phyloP scores from a whole-genome alignment of 2,113 vertebrate genomes.

The Eulemur rufifrons region DNA sequence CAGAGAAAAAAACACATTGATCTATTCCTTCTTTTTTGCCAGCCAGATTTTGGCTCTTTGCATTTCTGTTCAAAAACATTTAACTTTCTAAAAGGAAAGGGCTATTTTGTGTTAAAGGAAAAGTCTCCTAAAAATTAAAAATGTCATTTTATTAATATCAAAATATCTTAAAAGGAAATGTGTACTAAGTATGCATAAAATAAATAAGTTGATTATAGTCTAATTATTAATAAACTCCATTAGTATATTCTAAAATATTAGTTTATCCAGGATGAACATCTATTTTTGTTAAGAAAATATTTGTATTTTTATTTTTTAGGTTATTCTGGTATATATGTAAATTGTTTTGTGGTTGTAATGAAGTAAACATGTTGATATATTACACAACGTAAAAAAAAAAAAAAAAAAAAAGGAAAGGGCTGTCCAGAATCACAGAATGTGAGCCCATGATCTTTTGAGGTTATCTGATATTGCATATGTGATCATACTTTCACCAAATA shows the following conservation, averaged over 20 bases:
- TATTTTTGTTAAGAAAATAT: neutral
- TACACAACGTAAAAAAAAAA: neutral
- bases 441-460: neutral
- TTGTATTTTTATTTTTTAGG: neutral
- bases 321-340: neutral
- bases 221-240: neutral
- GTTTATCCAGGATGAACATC: neutral
- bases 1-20: neutral
- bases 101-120: neutral
- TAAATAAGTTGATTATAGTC: neutral
- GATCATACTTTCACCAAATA: neutral
- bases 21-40: neutral
- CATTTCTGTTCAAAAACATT: neutral
- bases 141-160: neutral
- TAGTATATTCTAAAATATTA: neutral
- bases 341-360: neutral
- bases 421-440: neutral
- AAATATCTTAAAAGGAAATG: neutral
- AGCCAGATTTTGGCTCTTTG: neutral
- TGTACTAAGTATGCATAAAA: neutral
- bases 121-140: neutral
- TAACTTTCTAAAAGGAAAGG: neutral
- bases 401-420: too few relatives aligned
- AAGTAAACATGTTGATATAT: neutral
- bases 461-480: neutral